These are phyloP conservation scores for Drosophila orosa DNA, from an alignment of 1,140 invertebrate genomes.

Conservation along the genomic window DNA sequence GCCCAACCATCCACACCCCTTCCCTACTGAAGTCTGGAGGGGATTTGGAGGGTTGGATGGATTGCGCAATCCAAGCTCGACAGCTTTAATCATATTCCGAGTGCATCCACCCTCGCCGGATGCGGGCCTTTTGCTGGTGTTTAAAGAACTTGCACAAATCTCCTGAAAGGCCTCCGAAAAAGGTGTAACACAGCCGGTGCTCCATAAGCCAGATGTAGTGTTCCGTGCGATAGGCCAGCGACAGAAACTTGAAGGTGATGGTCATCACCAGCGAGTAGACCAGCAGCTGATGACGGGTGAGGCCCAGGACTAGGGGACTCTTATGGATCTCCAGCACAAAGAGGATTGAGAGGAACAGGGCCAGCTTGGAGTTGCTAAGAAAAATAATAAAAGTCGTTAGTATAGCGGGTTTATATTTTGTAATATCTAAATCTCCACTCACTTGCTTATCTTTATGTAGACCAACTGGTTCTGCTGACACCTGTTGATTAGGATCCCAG, in stretches of 20 bases:
- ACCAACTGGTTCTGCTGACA: conserved; percentile 51
- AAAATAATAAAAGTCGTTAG: not conserved
- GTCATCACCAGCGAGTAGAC: conserved; percentile 43
- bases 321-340: conserved; percentile 38
- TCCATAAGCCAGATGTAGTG: conserved; percentile 56
- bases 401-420: not conserved
- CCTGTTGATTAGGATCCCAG: conserved; percentile 56
- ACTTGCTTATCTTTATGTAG: conserved; percentile 64
- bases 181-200: conserved; percentile 44
- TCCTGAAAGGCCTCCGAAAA: conserved; percentile 58
- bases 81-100: conserved; percentile 48
- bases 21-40: not conserved
- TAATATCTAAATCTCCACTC: conserved; percentile 17
- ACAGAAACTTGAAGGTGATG: conserved; percentile 45
- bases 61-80: conserved; percentile 25
- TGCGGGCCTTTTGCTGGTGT: conserved; percentile 4
- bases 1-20: conserved; percentile 1
- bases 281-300: conserved; percentile 29
- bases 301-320: conserved; percentile 22
- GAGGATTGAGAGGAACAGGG: conserved; percentile 40
- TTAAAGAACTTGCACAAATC: conserved; percentile 54
- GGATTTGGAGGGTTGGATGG: not conserved
- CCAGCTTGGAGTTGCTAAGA: conserved; percentile 62
- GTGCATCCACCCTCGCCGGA: conserved; percentile 3
- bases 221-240: conserved; percentile 44